Percentiles rank a stretch among this genome's conserved stretches.
phyloP scores from a whole-genome alignment of 2,113 vertebrate species.

The Corythornis vintsioides region DNA sequence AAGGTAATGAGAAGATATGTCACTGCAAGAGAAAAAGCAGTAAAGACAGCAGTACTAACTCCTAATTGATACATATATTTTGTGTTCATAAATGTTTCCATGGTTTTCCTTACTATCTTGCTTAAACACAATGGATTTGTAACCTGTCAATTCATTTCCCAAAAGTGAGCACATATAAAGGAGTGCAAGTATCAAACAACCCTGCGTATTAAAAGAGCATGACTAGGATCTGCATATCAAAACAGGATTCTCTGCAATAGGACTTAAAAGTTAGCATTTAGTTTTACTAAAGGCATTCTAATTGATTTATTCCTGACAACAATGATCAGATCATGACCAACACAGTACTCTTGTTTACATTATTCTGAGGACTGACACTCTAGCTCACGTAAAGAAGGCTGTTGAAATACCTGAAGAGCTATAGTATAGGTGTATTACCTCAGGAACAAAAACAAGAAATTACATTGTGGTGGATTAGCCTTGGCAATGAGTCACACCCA shows the following conservation, averaged over 20 bases:
- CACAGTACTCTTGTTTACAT: not conserved
- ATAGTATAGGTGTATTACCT: not conserved
- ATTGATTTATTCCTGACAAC: not conserved
- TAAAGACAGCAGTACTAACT: not conserved
- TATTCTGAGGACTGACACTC: slow-evolving; percentile 17
- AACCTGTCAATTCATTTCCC: not conserved
- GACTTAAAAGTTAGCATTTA: not conserved
- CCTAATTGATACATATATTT: not conserved
- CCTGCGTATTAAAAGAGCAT: not conserved
- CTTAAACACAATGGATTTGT: not conserved
- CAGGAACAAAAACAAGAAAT: not conserved
- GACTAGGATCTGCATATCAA: not conserved
- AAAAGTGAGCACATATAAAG: not conserved
- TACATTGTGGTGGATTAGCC: not conserved
- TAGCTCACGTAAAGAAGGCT: slow-evolving; percentile 52
- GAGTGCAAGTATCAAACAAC: not conserved
- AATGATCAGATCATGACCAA: not conserved
- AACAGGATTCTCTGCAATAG: not conserved
- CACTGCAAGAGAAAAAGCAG: not conserved
- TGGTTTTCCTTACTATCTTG: not conserved
- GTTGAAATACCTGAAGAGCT: slow-evolving; percentile 52
- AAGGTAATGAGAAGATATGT: not conserved
- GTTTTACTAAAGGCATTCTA: not conserved
- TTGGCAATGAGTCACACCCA: not conserved
- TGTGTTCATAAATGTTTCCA: not conserved